phyloP scores from a whole-genome alignment of 1,140 invertebrate species.

The Drosophila truncata region DNA sequence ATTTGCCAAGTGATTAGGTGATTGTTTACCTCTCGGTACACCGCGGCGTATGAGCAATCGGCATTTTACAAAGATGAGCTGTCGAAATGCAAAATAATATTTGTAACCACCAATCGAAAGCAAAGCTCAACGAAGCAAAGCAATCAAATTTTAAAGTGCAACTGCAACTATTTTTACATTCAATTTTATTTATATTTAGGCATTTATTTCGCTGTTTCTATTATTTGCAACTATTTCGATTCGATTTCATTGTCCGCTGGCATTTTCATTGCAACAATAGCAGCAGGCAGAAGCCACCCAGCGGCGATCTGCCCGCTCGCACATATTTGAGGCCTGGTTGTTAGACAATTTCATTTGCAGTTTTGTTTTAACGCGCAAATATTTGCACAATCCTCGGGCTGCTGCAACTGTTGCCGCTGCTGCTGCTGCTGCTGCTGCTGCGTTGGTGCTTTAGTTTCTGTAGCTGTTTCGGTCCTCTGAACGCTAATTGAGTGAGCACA shows the following conservation, averaged over 20 bases:
- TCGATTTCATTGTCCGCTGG: slow-evolving; percentile 40
- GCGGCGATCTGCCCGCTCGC: slow-evolving; percentile 23
- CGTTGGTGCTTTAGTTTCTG: slow-evolving; percentile 47
- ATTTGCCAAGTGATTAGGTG: slow-evolving; percentile 40
- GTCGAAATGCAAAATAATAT: slow-evolving; percentile 27
- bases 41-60: slow-evolving; percentile 52
- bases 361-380: slow-evolving; percentile 67
- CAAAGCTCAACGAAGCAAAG: slow-evolving; percentile 45
- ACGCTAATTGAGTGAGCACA: slow-evolving; percentile 82
- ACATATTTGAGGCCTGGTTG: slow-evolving; percentile 55
- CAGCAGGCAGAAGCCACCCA: slow-evolving; percentile 30
- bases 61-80: slow-evolving; percentile 11
- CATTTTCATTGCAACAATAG: slow-evolving; percentile 57
- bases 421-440: slow-evolving; percentile 24
- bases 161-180: slow-evolving; percentile 65
- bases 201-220: slow-evolving; percentile 17
- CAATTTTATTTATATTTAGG: slow-evolving; percentile 41
- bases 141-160: slow-evolving; percentile 67
- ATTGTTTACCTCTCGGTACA: slow-evolving; percentile 11
- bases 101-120: slow-evolving; percentile 44
- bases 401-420: slow-evolving; percentile 40
- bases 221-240: slow-evolving; percentile 24
- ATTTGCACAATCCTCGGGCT: slow-evolving; percentile 77
- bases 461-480: slow-evolving; percentile 77
- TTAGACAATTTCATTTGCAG: slow-evolving; percentile 78